Evolutionary conservation across 2,113 vertebrate genomes (phyloP).

Genomic region (Epinephelus fuscoguttatus): DNA sequence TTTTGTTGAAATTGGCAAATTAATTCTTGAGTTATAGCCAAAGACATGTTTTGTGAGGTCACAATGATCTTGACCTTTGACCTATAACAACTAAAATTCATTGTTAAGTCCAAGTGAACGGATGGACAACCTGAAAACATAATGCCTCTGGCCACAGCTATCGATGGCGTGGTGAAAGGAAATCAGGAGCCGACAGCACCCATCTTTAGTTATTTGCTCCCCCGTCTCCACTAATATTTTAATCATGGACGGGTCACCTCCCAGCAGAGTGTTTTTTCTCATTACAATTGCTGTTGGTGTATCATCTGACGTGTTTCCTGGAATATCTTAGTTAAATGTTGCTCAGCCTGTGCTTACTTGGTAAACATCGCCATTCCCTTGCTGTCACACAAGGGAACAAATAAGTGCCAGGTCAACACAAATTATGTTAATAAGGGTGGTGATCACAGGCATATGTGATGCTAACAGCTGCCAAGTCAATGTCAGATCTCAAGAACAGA

Average conservation of each 20-base stretch:
- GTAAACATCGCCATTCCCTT: not conserved
- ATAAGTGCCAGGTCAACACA: not conserved
- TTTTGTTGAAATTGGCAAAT: no score
- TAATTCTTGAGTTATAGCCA: no score
- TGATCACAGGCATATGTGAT: not conserved
- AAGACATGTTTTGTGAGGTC: no score
- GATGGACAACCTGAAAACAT: no score
- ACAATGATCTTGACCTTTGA: no score
- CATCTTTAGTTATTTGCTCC: not conserved
- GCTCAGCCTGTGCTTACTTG: not conserved
- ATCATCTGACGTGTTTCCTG: not conserved
- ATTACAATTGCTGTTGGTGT: not conserved
- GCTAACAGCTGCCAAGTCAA: not conserved
- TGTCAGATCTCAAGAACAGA: not conserved
- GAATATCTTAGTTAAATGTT: not conserved
- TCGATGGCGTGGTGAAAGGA: not conserved
- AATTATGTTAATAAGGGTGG: not conserved
- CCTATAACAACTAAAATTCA: no score
- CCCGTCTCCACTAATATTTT: not conserved
- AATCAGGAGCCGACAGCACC: not conserved
- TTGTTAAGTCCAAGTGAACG: no score
- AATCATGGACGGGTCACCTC: not conserved
- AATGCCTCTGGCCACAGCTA: no score
- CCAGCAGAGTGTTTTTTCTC: not conserved
- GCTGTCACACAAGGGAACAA: not conserved